These are phyloP conservation scores for Zaprionus taronus DNA, from an alignment of 1,140 invertebrate genomes.

Conservation along the genomic window DNA sequence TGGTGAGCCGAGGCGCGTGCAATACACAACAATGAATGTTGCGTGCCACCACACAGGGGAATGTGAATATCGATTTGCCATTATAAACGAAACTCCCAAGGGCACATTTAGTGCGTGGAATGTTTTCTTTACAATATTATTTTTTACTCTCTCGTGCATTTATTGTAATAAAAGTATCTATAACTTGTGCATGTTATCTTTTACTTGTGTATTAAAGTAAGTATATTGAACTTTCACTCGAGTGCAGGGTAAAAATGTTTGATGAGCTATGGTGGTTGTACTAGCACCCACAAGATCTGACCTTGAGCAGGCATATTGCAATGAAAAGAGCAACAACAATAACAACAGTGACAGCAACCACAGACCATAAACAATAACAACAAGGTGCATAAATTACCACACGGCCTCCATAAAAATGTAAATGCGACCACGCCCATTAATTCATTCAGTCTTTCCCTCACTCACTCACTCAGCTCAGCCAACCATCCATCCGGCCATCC, in stretches of 20 bases:
- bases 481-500: slow-evolving; percentile 26
- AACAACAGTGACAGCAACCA: slow-evolving; percentile 36
- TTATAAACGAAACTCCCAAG: neutral
- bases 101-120: neutral
- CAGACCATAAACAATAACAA: slow-evolving; percentile 33
- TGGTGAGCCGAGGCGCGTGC: slow-evolving; percentile 20
- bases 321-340: slow-evolving; percentile 42
- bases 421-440: slow-evolving; percentile 49
- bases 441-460: slow-evolving; percentile 7
- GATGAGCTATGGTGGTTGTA: neutral
- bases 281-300: slow-evolving; percentile 30
- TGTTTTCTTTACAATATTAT: neutral
- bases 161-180: neutral
- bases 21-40: slow-evolving; percentile 7
- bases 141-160: neutral
- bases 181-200: neutral
- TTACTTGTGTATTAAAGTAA: too few species aligned
- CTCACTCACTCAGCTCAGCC: neutral
- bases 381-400: slow-evolving; percentile 65
- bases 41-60: slow-evolving; percentile 20
- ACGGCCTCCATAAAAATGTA: slow-evolving; percentile 64
- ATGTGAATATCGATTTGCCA: slow-evolving; percentile 35
- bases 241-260: neutral
- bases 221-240: too few species aligned
- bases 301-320: slow-evolving; percentile 48